phyloP scores from a whole-genome alignment of 2,113 vertebrate species.

The Litocranius walleri region DNA sequence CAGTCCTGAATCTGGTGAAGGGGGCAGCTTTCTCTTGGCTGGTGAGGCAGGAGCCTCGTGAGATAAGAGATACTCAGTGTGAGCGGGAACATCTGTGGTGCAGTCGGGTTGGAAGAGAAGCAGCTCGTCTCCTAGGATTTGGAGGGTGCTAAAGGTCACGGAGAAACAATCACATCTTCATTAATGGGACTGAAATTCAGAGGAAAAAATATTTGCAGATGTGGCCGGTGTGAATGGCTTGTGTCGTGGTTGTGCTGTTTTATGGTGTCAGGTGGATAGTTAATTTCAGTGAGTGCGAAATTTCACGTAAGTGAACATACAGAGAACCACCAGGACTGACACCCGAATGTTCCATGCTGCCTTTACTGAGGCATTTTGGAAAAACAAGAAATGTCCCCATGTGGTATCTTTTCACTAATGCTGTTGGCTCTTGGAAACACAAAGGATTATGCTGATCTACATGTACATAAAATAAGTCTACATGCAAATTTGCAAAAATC shows the following conservation, averaged over 20 bases:
- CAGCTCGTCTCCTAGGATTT: background rate
- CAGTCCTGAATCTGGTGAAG: conserved; percentile 76
- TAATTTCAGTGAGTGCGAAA: conserved; percentile 19
- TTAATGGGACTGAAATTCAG: conserved; percentile 56
- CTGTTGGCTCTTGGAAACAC: conserved; percentile 6
- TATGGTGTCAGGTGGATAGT: conserved; percentile 19
- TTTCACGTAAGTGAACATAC: background rate
- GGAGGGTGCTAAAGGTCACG: conserved; percentile 18
- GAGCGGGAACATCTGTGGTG: background rate
- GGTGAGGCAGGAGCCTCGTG: background rate
- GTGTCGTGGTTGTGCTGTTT: background rate
- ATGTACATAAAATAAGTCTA: background rate
- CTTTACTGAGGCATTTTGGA: conserved; percentile 46
- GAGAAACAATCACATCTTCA: conserved; percentile 61
- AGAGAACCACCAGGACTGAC: background rate
- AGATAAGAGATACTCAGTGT: background rate
- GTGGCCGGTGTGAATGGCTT: conserved; percentile 61
- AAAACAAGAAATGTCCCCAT: conserved; percentile 42
- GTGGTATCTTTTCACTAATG: conserved; percentile 32
- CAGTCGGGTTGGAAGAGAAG: conserved; percentile 20
- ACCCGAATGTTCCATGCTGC: background rate
- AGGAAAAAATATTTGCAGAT: conserved; percentile 78
- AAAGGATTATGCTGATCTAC: background rate
- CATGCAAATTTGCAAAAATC: background rate
- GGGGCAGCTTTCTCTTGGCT: conserved; percentile 51